Evolutionary conservation across 2,888 invertebrate genomes (phyloP).

Genomic region (Orthosia gothica): DNA sequence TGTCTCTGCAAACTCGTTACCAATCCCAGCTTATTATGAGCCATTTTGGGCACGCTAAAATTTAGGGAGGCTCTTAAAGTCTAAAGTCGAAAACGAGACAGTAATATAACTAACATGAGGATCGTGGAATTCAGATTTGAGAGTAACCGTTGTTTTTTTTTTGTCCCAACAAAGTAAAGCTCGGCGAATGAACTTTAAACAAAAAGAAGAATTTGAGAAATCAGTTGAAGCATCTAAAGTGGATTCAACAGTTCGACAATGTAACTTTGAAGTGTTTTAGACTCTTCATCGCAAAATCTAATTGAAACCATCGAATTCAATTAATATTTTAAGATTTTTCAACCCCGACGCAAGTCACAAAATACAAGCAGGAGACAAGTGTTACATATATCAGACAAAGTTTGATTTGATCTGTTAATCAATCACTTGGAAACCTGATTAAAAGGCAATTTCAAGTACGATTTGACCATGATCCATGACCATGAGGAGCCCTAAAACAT

Average conservation of each 20-base stretch:
- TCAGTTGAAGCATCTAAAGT: slow-evolving; percentile 32
- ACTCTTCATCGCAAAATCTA: slow-evolving; percentile 10
- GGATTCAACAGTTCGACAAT: slow-evolving; percentile 34
- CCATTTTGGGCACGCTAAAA: slow-evolving; percentile 21
- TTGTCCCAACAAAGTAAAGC: slow-evolving; percentile 2
- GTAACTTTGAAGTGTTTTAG: not conserved
- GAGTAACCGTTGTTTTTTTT: slow-evolving; percentile 11
- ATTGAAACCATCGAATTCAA: slow-evolving; percentile 9
- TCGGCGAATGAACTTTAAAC: slow-evolving; percentile 37
- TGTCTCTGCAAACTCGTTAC: slow-evolving; percentile 48
- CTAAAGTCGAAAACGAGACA: slow-evolving; percentile 9
- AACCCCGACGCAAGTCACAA: not conserved
- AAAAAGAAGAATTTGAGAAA: slow-evolving; percentile 38
- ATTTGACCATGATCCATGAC: not conserved
- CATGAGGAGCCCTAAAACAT: not conserved
- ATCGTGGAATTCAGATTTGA: slow-evolving; percentile 8
- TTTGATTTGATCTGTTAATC: slow-evolving; percentile 4
- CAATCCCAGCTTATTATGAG: slow-evolving; percentile 28
- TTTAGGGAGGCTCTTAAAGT: slow-evolving; percentile 9
- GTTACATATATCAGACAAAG: not conserved
- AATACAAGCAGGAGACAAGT: slow-evolving; percentile 2
- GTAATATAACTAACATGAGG: not conserved
- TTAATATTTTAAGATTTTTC: not conserved
- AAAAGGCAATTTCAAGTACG: slow-evolving; percentile 7
- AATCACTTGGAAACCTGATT: slow-evolving; percentile 6